Conservation (phyloP, 2,797 vertebrate genomes). For the Diplodus sargus region DNA sequence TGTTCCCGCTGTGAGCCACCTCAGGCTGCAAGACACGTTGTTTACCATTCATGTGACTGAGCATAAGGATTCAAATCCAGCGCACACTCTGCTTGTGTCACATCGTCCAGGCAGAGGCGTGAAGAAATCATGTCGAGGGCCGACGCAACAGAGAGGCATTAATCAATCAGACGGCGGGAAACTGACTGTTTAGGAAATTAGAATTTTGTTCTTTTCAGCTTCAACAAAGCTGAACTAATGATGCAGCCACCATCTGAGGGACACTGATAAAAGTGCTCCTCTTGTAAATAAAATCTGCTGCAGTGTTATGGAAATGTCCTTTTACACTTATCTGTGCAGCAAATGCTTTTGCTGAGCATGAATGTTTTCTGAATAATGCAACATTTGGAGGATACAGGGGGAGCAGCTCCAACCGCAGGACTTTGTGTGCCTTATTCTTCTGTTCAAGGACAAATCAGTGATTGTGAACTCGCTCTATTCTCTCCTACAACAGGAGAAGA, state of each 20-base stretch:
- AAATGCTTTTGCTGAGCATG: constrained; percentile 20
- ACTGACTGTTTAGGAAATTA: constrained; percentile 18
- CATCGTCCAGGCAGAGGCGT: neutral
- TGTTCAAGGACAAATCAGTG: neutral
- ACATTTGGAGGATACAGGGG: neutral
- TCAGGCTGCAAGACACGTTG: constrained; percentile 33
- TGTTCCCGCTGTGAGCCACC: constrained; percentile 26
- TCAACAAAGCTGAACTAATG: constrained; percentile 31
- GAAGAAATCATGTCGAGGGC: constrained; percentile 9
- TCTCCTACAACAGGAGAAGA: neutral
- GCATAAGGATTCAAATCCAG: neutral
- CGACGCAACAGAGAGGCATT: neutral
- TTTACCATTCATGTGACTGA: constrained; percentile 45
- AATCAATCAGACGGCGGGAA: constrained; percentile 20
- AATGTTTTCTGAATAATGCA: constrained; percentile 9
- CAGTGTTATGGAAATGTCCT: constrained; percentile 15
- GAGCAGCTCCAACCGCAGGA: neutral
- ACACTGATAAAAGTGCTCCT: constrained; percentile 9
- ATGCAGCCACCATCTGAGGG: constrained; percentile 29
- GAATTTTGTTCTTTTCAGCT: constrained; percentile 22
- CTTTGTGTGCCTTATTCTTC: neutral
- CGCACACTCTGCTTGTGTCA: constrained; percentile 24
- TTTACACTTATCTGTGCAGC: neutral
- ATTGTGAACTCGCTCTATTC: neutral
- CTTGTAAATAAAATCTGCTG: constrained; percentile 16